Evolutionary conservation across 2,113 vertebrate genomes (phyloP), one percentile per base, ranked within the genome.

Genomic region (Eclectus roratus): DNA sequence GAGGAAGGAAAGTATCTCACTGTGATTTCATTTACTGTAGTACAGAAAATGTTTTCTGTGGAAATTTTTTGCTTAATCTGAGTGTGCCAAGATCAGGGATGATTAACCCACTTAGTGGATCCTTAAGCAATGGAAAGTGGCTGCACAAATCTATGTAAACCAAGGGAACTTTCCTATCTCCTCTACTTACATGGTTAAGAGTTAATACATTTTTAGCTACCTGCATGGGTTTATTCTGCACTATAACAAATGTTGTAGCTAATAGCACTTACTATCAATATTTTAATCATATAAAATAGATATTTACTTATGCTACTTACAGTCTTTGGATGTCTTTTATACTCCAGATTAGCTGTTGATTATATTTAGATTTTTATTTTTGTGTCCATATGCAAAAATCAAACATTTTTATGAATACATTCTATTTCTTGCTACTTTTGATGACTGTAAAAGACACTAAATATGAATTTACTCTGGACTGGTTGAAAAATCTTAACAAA

Each of bases 81-180:
- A 72, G 46, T 63, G 25, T 88, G 53, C 58, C 85, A 69, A 93
- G 83, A 84, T 88, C 44, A 61, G 65, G 84, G 80, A 18, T 88
- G 64, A 92, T 87, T 94, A 91, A 93, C 89, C 65, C 80, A 79
- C 15, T 92, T 69, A 63, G 81, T 35, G n/a, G 68, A 65, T 88
- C 81, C 61, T 77, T 91, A 82, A 86, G 85, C 71, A 78, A 55
- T 80, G 68, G 68, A 64, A 88, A 96, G 85, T 86, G 72, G 46
- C 72, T 86, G 64, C 65, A 88, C 73, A 94, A 68, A 91, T 93
- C 82, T 91, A 0, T 70, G 50, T 89, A 93, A 96, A 92, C 73
- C 29, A 70, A 19, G 17, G 41, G 50, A 96, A 93, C 68, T 80
- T 66, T 71, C 78, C 55, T 66, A 3, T 55, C 39, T 70, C 60